Base-by-base conservation (phyloP, 2,888 invertebrate species). In the Pycnomerus fuliginosus region DNA sequence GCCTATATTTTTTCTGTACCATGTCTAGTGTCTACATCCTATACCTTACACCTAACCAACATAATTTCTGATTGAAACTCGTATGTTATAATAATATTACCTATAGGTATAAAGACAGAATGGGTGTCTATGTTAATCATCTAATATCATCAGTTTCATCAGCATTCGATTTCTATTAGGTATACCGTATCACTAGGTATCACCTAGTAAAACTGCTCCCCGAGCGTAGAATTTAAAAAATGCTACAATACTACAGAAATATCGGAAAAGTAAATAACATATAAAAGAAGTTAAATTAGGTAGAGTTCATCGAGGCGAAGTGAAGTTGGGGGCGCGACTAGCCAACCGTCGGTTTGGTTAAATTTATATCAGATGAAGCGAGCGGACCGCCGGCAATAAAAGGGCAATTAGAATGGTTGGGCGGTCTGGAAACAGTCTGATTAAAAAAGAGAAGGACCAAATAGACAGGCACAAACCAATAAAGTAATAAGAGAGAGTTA, bases 401-500 rank as follows among this genome's bases (percentile, higher is more conserved):
- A 68, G 68, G 64, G 67, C 70, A 70, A 70, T 70, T 70, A 70
- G 67, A 65, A 67, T 64, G 68, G 68, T 64, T 67, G 69, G 67
- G 64, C 68, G 69, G 67, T 68, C 63, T 69, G 68, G 66, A 65
- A 69, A 69, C 68, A 68, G 68, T 63, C 64, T 69, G 69, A 69
- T 70, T 70, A 70, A 70, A 70, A 70, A 70, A 70, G 69, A 70
- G 68, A 70, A 67, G 67, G 67, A 65, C 67, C 65, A 66, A 67
- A 67, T 64, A 67, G 68, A 68, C 68, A 66, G 65, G 66, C 69
- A 67, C 69, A 70, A 69, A 69, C 69, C 69, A 70, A 70, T 69
- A 71, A 69, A 69, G 70, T 70, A 69, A 69, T 70, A 69, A 67
- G 68, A 67, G 67, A 67, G 65, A 69, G 67, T 70, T 70, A 70